Evolutionary conservation across 2,113 vertebrate species (phyloP).

Genomic region (Aegithalos caudatus): DNA sequence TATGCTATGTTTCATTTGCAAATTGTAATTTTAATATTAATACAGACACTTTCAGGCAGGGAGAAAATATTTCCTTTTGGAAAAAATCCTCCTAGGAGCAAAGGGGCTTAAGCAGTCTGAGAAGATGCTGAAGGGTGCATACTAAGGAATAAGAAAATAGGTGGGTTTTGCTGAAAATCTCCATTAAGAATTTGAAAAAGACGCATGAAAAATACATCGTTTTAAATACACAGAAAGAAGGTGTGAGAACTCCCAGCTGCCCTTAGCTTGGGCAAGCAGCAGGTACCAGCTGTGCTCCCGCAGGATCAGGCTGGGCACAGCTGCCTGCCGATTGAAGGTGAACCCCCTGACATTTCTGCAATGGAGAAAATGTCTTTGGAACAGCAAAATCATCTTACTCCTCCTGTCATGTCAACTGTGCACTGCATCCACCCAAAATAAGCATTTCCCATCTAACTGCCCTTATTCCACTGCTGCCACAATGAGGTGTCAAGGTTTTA

Average conservation of each 20-base stretch:
- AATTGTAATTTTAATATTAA: slow-evolving; percentile 32
- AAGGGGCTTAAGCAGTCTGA: background rate
- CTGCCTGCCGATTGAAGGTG: fast-evolving
- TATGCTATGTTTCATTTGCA: background rate
- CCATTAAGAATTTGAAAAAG: background rate
- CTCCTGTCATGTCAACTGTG: background rate
- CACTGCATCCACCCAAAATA: fast-evolving
- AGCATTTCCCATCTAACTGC: background rate
- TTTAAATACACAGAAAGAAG: background rate
- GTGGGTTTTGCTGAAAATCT: background rate
- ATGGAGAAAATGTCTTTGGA: background rate
- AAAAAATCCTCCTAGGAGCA: background rate
- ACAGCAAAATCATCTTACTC: background rate
- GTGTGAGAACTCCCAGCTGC: background rate
- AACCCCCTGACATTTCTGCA: background rate
- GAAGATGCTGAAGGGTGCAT: background rate
- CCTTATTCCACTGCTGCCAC: background rate
- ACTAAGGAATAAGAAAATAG: background rate
- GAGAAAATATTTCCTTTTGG: background rate
- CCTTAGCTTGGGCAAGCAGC: background rate
- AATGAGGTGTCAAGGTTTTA: background rate
- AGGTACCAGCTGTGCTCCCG: background rate
- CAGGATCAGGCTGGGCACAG: background rate
- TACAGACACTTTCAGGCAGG: background rate
- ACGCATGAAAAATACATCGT: background rate